phyloP scores from a whole-genome alignment of 2,888 invertebrate genomes.

The Drosophila anomelani region DNA sequence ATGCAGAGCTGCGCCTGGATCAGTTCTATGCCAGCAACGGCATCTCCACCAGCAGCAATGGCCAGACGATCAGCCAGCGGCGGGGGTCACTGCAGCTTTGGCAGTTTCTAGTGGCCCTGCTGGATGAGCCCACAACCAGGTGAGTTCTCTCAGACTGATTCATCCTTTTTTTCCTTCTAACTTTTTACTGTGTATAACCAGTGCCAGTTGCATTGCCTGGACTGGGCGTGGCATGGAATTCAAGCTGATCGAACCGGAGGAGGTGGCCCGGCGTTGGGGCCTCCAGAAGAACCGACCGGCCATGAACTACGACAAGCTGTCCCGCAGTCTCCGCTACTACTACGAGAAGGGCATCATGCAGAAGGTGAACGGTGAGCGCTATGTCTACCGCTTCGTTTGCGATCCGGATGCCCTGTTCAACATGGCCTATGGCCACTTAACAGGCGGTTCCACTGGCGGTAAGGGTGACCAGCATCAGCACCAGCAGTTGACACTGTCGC shows the following conservation, averaged over 20 bases:
- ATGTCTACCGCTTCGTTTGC: conserved; percentile 98
- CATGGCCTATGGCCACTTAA: conserved; percentile 88
- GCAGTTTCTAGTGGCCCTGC: conserved; percentile 95
- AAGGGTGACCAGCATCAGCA: conserved; percentile 72
- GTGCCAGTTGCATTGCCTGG: conserved; percentile 95
- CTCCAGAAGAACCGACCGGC: conserved; percentile 98
- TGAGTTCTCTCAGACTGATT: conserved; percentile 42
- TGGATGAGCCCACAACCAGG: conserved; percentile 88
- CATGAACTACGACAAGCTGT: conserved; percentile 98
- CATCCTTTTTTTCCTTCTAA: too few relatives aligned
- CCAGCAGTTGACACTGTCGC: conserved; percentile 66
- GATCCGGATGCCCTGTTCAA: conserved; percentile 96
- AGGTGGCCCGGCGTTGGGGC: conserved; percentile 98
- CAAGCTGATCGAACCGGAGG: conserved; percentile 97
- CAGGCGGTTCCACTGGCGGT: conserved; percentile 46
- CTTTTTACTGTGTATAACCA: conserved; percentile 60
- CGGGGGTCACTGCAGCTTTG: conserved; percentile 95
- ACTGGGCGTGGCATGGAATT: conserved; percentile 98
- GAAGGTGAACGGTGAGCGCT: conserved; percentile 97
- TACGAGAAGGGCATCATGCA: conserved; percentile 99
- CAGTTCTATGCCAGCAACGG: conserved; percentile 81
- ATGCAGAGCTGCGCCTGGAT: conserved; percentile 82
- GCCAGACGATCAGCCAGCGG: conserved; percentile 86
- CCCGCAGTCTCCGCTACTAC: conserved; percentile 96
- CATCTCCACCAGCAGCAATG: conserved; percentile 78